Percentiles rank a stretch among this genome's conserved stretches.
These are phyloP conservation scores for Palythoa caribaeorum DNA, from an alignment of 92 coral and sea anemone species.

Conservation along the genomic window DNA sequence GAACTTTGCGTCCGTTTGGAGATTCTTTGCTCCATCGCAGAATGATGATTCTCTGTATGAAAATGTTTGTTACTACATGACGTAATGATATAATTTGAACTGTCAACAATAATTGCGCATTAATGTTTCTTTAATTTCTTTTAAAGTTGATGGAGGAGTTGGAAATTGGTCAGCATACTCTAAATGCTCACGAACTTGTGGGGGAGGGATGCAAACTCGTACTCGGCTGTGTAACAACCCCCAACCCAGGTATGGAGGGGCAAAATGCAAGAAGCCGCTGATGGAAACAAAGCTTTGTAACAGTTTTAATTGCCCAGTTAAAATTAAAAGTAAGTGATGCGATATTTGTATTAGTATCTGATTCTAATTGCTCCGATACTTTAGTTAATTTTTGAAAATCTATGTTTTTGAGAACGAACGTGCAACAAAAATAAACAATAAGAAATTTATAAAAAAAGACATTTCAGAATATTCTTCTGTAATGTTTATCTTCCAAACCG, in stretches of 20 bases:
- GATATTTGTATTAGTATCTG: not conserved
- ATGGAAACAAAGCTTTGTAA: slow-evolving; percentile 68
- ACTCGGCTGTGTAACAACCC: slow-evolving; percentile 69
- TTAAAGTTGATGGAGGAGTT: slow-evolving; percentile 24
- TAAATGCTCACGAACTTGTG: slow-evolving; percentile 74
- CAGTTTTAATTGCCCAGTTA: slow-evolving; percentile 46
- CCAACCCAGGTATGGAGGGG: slow-evolving; percentile 69
- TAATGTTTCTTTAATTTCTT: not conserved
- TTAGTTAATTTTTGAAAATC: too few species aligned
- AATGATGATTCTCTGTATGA: too few species aligned
- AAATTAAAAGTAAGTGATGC: slow-evolving; percentile 49
- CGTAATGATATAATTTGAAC: too few species aligned
- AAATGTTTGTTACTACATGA: too few species aligned
- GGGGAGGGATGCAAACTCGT: slow-evolving; percentile 69
- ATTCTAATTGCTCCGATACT: not conserved
- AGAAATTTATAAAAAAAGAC: too few species aligned
- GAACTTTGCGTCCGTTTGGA: too few species aligned
- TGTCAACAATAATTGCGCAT: too few species aligned
- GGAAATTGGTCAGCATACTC: slow-evolving; percentile 50
- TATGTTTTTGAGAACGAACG: too few species aligned
- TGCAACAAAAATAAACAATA: too few species aligned
- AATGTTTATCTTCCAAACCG: too few species aligned
- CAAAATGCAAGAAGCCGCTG: slow-evolving; percentile 56
- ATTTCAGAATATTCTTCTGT: too few species aligned
- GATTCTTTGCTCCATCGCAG: too few species aligned